Conservation (phyloP, 2,888 invertebrate species). For the Odontocolon sp. region DNA sequence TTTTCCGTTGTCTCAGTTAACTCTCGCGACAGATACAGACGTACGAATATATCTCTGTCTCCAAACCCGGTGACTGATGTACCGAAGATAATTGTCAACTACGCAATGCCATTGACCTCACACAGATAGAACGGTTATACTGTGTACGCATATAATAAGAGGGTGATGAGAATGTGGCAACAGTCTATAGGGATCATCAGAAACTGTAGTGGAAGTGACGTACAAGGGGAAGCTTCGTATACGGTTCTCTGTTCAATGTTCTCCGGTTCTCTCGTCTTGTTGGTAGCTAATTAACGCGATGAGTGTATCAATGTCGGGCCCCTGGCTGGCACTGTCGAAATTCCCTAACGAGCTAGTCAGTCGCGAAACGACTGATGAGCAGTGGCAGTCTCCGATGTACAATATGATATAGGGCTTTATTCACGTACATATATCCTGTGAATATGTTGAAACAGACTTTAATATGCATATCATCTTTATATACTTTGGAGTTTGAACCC, state of each 20-base stretch:
- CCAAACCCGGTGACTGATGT: conserved; percentile 19
- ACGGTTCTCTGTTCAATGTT: conserved; percentile 3
- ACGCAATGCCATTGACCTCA: conserved; percentile 24
- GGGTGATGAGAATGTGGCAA: neutral
- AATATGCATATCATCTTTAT: too few species aligned
- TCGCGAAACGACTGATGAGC: neutral
- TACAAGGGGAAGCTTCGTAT: neutral
- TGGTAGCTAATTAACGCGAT: conserved; percentile 32
- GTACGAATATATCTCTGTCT: conserved; percentile 7
- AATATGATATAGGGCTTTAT: neutral
- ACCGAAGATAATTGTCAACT: conserved; percentile 38
- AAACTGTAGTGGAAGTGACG: neutral
- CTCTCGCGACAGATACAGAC: neutral
- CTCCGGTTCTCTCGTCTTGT: neutral
- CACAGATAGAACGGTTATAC: neutral
- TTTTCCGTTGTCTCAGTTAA: too few species aligned
- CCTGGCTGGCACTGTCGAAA: neutral
- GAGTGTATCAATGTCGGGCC: conserved; percentile 36
- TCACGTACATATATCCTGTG: too few species aligned
- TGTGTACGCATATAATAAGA: neutral
- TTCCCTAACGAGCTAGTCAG: conserved; percentile 18
- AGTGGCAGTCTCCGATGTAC: neutral
- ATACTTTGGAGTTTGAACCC: too few species aligned
- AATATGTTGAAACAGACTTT: too few species aligned
- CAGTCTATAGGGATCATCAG: neutral